A percentile compares a stretch with the other conserved stretches of the same genome.
phyloP scores from a whole-genome alignment of 1,140 invertebrate species.

The Hypsibius dujardini region DNA sequence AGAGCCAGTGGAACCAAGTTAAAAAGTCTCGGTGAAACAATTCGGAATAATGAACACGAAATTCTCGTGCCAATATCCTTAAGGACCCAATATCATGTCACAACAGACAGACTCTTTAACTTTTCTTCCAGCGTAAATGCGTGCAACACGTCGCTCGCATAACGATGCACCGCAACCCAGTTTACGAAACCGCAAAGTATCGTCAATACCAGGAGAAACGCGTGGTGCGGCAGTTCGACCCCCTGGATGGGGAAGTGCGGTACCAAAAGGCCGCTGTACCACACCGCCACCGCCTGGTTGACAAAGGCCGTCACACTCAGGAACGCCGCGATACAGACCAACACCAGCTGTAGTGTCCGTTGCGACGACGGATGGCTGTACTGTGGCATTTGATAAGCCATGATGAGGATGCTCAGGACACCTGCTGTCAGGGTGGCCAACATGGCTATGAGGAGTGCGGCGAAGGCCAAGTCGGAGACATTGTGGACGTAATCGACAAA shows the following conservation, averaged over 20 bases:
- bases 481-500: not conserved
- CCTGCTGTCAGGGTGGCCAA: not conserved
- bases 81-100: too few species aligned
- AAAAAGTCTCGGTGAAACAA: too few species aligned
- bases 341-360: not conserved
- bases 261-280: not conserved
- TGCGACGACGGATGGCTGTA: not conserved
- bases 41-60: too few species aligned
- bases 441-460: not conserved
- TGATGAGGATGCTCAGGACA: not conserved
- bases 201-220: not conserved
- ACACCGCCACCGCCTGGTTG: not conserved
- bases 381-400: not conserved
- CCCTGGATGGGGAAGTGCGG: not conserved
- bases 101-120: too few species aligned
- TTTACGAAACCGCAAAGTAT: not conserved
- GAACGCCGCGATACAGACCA: not conserved
- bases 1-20: too few species aligned
- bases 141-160: too few species aligned
- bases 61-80: too few species aligned
- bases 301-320: not conserved
- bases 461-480: not conserved
- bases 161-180: too few species aligned
- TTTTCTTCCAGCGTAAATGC: too few species aligned
- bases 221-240: not conserved